Conservation (phyloP, 2,888 invertebrate species). For the Heliconius aoede region DNA sequence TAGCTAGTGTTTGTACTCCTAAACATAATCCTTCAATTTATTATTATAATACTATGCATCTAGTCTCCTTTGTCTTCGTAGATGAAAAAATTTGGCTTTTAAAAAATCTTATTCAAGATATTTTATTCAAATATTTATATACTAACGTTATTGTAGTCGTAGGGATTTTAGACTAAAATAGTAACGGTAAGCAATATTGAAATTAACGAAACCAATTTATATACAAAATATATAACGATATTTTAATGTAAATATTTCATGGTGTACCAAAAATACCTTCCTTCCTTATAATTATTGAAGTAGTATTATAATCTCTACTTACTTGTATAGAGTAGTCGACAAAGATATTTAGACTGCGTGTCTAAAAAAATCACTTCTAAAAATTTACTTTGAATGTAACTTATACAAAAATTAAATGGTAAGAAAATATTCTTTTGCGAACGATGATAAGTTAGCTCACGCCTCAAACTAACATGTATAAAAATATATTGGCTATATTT, state of each 20-base stretch:
- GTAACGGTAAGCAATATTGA: conserved; percentile 55
- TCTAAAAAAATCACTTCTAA: conserved; percentile 24
- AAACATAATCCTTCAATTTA: conserved; percentile 65
- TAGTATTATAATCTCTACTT: conserved; percentile 55
- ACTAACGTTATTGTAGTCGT: conserved; percentile 75
- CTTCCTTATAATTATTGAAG: conserved; percentile 81
- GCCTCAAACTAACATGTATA: background rate
- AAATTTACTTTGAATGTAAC: conserved; percentile 9
- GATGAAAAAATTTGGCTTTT: conserved; percentile 67
- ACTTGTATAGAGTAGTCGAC: conserved; percentile 44
- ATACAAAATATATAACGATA: conserved; percentile 78
- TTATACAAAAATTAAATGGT: background rate
- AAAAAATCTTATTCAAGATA: conserved; percentile 70
- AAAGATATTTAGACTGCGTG: conserved; percentile 29
- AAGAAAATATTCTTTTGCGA: conserved; percentile 11
- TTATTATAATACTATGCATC: conserved; percentile 59
- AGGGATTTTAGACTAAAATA: conserved; percentile 65
- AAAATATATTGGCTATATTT: conserved; percentile 18
- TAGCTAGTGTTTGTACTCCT: conserved; percentile 60
- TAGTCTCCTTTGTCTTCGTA: conserved; percentile 65
- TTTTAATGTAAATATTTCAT: conserved; percentile 77
- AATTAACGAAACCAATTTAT: conserved; percentile 75
- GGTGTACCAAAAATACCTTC: conserved; percentile 77
- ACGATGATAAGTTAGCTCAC: conserved; percentile 1
- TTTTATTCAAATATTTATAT: conserved; percentile 82